phyloP scores from a whole-genome alignment of 2,797 vertebrate genomes.

The Tarsius wallacei region DNA sequence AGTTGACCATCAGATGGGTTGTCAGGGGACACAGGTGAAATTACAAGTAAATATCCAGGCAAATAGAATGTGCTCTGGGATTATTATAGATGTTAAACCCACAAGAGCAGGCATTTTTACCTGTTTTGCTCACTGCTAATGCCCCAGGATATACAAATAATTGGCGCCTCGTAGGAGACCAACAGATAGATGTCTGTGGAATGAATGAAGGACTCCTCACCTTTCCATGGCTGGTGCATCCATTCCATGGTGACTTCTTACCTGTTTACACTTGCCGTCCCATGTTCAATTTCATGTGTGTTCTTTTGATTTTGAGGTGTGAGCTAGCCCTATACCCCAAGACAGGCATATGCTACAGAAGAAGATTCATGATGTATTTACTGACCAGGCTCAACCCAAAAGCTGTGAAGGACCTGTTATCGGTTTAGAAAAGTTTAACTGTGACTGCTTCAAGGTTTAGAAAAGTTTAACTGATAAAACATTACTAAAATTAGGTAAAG shows the following conservation, averaged over 20 bases:
- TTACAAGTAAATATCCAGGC: not conserved
- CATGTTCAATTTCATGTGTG: not conserved
- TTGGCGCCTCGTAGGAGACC: not conserved
- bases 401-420: not conserved
- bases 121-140: not conserved
- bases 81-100: not conserved
- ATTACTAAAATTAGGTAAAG: not conserved
- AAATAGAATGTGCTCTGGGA: not conserved
- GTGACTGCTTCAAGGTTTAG: not conserved
- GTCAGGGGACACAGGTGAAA: not conserved
- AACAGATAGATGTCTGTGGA: not conserved
- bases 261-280: not conserved
- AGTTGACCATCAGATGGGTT: not conserved
- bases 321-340: not conserved
- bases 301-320: not conserved
- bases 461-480: constrained; percentile 12
- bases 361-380: not conserved
- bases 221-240: not conserved
- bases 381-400: not conserved
- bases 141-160: not conserved
- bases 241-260: not conserved
- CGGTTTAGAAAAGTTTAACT: not conserved
- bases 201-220: not conserved
- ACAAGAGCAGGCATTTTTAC: not conserved
- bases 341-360: not conserved